Evolutionary conservation across 2,113 vertebrate species (phyloP).

Genomic region (Ciconia stormi): DNA sequence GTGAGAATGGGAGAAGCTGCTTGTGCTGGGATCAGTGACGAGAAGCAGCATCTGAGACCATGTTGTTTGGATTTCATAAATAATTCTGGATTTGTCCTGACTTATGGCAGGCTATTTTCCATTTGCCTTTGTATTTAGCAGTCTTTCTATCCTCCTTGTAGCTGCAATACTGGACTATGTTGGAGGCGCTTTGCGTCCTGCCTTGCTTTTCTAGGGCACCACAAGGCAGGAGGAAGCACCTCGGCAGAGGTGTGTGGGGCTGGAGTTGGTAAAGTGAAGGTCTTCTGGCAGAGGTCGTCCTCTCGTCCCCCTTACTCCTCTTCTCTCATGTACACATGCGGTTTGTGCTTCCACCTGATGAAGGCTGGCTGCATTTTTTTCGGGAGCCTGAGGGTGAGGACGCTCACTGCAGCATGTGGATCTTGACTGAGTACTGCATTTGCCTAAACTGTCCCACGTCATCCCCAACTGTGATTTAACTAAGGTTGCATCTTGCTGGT

Average conservation of each 20-base stretch:
- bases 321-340: rapidly evolving
- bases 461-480: not conserved
- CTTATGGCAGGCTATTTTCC: not conserved
- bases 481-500: not conserved
- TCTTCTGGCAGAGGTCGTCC: not conserved
- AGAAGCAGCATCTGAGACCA: not conserved
- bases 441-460: rapidly evolving
- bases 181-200: not conserved
- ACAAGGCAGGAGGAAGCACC: not conserved
- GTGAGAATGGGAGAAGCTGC: not conserved
- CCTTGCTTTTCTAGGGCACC: not conserved
- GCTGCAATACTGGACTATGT: not conserved
- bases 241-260: not conserved
- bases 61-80: not conserved
- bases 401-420: not conserved
- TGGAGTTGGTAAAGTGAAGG: not conserved
- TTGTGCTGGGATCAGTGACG: not conserved
- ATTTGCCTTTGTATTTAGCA: not conserved
- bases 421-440: not conserved
- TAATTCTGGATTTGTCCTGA: not conserved
- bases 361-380: not conserved
- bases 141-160: not conserved
- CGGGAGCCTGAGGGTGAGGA: not conserved
- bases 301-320: not conserved
- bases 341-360: not conserved